Evolutionary conservation across 1,140 invertebrate genomes (phyloP), one percentile per base, ranked within the genome.

Genomic region (Meloidogyne floridensis): DNA sequence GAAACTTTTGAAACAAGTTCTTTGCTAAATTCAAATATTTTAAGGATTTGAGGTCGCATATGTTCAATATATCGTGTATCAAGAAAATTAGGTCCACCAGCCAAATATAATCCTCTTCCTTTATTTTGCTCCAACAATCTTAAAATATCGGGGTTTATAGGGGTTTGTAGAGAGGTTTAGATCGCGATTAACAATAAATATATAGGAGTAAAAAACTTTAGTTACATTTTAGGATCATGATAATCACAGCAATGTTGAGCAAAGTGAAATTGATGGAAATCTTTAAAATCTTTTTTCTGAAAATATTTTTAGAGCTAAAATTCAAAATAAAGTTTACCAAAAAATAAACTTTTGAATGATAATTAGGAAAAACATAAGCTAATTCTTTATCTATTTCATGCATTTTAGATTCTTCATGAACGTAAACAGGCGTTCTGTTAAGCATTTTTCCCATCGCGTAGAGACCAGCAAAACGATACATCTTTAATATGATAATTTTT

Each of bases 191-290:
- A 32, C 2, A 32, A 32, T 32, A 32, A 32, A 32, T 32, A 32
- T 32, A 32, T 32, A 32, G 32, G 32, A 32, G 32, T 32, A 32
- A 32, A 32, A 32, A 32, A 32, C 32, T 32, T 32, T 32, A 32
- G 32, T 32, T 32, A 70, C 70, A 80, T 53, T 42, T 77, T 43
- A 13, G 43, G n/a, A 53, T 51, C 43, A 11, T 81, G 10, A 80
- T 80, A 80, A 47, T 43, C 43, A 54, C 79, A 80, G 73, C 79
- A 80, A 69, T 80, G 15, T 3, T 80, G 9, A 20, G 20, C 71
- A 80, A 78, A 80, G 5, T 47, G 70, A n/a, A 47, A 10, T 79
- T 15, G 3, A 11, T 32, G 11, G 9, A 32, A 6, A 20, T 80
- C 53, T 20, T 81, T 10, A 54, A 43, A n/a, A 18, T 74, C 15